Base-by-base conservation (phyloP, 2,888 invertebrate genomes). In the Drosophila mimetica region DNA sequence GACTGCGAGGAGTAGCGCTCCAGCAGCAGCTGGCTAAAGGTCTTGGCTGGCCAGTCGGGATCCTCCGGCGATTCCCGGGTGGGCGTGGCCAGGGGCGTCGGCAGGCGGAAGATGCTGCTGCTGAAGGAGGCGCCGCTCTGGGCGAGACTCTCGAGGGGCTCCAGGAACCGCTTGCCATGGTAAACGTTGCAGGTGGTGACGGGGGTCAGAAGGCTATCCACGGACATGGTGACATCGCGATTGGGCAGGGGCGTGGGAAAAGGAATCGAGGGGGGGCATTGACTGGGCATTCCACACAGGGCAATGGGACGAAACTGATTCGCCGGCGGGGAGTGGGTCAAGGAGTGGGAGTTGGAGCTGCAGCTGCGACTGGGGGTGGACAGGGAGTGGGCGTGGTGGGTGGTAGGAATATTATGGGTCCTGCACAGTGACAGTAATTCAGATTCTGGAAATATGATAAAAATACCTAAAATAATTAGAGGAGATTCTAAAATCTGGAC, bases 161-260 rank as follows among this genome's bases (percentile, higher is more conserved):
- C 91, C 46, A 90, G 75, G 32, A 88, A 90, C 0, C 90, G 81
- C 63, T 84, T 90, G 51, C 90, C 90, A 58, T 89, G 90, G 50
- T 90, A 90, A 28, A 90, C 70, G 22, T 79, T 75, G 63, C 75
- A 55, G 57, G 79, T 53, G 14, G 74, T 61, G 6, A 75, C 69
- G 6, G 79, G 77, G 7, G 74, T 66, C 30, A 59, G 58, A 14
- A 73, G 66, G 48, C 75, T 80, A 14, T 77, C 65, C 47, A 82
- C 71, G 11, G 76, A 71, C 11, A 69, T 54, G 25, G 73, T 78
- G 37, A 71, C 60, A 66, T 73, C 66, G 4, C 57, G 75, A 39
- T 47, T 63, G 66, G 32, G 48, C 13, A 30, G 37, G 20, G 63
- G 61, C 13, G 28, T 28, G 44, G 16, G 6, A 16, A 30, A 6